phyloP scores from a whole-genome alignment of 2,888 invertebrate genomes.

The Eupithecia abbreviata region DNA sequence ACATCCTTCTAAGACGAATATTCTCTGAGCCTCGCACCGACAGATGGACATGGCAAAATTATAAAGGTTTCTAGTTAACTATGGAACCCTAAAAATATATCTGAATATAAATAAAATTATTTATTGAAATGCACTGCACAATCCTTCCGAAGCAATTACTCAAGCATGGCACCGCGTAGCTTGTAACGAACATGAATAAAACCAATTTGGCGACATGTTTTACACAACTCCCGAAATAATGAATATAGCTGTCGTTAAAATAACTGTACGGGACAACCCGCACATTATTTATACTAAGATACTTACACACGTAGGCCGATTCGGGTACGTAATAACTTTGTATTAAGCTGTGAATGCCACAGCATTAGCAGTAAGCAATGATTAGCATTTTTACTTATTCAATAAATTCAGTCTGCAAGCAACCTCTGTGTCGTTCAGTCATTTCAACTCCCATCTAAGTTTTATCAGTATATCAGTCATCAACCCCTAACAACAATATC shows the following conservation, averaged over 20 bases:
- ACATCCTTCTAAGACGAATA: not conserved
- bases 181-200: slow-evolving; percentile 39
- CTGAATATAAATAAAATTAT: slow-evolving; percentile 49
- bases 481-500: too few relatives aligned
- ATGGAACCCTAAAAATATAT: slow-evolving; percentile 28
- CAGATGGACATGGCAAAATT: not conserved
- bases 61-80: not conserved
- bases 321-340: too few relatives aligned
- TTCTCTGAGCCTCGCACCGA: not conserved
- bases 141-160: slow-evolving; percentile 44
- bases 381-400: too few relatives aligned
- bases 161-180: slow-evolving; percentile 20
- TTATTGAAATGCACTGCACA: slow-evolving; percentile 49
- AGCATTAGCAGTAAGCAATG: too few relatives aligned
- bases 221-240: slow-evolving; percentile 36
- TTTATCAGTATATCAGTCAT: too few relatives aligned
- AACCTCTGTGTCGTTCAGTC: too few relatives aligned
- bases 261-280: too few relatives aligned
- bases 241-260: slow-evolving; percentile 30
- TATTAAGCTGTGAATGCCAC: too few relatives aligned
- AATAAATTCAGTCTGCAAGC: too few relatives aligned
- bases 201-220: slow-evolving; percentile 41
- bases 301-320: too few relatives aligned
- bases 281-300: too few relatives aligned
- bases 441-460: too few relatives aligned